Conservation (phyloP, 2,113 vertebrate species). For the Saimiri boliviensis region DNA sequence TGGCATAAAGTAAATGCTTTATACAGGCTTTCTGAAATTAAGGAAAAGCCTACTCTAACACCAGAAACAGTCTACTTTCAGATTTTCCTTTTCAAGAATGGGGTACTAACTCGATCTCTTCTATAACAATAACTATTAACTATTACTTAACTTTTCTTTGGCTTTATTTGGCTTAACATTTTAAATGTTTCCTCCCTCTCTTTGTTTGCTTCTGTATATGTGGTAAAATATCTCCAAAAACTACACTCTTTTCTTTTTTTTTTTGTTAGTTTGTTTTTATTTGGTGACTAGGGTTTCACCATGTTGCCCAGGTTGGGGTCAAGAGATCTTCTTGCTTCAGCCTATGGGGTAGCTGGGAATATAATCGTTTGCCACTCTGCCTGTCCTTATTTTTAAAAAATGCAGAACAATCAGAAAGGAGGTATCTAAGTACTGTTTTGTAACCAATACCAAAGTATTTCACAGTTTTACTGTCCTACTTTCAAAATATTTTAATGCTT, state of each 20-base stretch:
- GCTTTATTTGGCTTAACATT: constrained; percentile 6
- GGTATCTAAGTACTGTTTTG: background rate
- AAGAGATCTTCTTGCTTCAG: background rate
- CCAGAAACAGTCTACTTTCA: background rate
- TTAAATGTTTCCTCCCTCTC: background rate
- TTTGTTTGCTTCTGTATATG: background rate
- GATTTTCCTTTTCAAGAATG: background rate
- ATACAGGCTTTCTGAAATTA: background rate
- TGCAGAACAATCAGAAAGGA: background rate
- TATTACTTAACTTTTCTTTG: background rate
- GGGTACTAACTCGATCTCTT: background rate
- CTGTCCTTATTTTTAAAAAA: background rate
- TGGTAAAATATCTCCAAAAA: background rate
- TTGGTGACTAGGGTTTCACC: background rate
- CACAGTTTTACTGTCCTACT: background rate
- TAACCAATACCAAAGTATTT: background rate
- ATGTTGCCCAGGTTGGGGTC: background rate
- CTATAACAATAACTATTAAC: background rate
- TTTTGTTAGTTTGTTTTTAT: background rate
- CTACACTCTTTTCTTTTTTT: background rate
- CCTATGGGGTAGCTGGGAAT: background rate
- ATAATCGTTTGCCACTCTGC: background rate
- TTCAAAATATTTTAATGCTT: constrained; percentile 46
- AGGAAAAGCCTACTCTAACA: background rate
- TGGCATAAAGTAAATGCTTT: background rate